Conservation (phyloP, 2,888 invertebrate species). For the Diadromus collaris region DNA sequence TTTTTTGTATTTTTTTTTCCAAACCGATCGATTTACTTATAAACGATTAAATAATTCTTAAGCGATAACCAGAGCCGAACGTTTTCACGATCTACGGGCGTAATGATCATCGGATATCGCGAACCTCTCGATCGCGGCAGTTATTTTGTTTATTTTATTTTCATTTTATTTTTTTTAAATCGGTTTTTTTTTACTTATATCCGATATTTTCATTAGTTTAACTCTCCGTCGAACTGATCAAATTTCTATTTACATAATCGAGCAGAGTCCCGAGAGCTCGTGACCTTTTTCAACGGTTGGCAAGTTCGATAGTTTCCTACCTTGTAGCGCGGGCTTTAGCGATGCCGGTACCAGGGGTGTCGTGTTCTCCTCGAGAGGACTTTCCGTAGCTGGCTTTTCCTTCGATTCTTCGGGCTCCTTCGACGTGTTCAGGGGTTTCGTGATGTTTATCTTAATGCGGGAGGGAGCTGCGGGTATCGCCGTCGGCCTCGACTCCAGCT, state of each 20-base stretch:
- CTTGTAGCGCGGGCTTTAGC: conserved; percentile 86
- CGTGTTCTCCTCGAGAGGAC: conserved; percentile 78
- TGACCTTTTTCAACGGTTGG: conserved; percentile 88
- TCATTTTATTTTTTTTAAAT: conserved; percentile 22
- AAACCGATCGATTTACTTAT: conserved; percentile 20
- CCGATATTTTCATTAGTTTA: conserved; percentile 10
- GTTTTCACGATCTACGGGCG: conserved; percentile 39
- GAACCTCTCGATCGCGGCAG: conserved; percentile 52
- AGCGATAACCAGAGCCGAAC: conserved; percentile 51
- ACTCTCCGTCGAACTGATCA: not conserved
- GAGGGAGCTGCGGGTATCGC: conserved; percentile 79
- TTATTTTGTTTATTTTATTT: conserved; percentile 42
- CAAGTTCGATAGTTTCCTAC: conserved; percentile 85
- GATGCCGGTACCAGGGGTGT: conserved; percentile 73
- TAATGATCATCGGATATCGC: conserved; percentile 28
- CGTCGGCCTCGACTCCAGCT: conserved; percentile 82
- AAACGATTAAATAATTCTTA: conserved; percentile 38
- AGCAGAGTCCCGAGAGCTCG: conserved; percentile 93
- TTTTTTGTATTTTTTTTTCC: conserved; percentile 37
- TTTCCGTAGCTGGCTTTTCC: conserved; percentile 73
- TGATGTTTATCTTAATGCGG: conserved; percentile 90
- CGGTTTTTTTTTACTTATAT: not conserved
- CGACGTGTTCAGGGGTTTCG: conserved; percentile 82
- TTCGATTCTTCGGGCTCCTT: conserved; percentile 75
- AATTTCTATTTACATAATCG: conserved; percentile 86